A percentile compares a stretch with the other conserved stretches of the same genome.
Conservation (phyloP, 2,797 vertebrate species). For the Gymnothorax reevesii region DNA sequence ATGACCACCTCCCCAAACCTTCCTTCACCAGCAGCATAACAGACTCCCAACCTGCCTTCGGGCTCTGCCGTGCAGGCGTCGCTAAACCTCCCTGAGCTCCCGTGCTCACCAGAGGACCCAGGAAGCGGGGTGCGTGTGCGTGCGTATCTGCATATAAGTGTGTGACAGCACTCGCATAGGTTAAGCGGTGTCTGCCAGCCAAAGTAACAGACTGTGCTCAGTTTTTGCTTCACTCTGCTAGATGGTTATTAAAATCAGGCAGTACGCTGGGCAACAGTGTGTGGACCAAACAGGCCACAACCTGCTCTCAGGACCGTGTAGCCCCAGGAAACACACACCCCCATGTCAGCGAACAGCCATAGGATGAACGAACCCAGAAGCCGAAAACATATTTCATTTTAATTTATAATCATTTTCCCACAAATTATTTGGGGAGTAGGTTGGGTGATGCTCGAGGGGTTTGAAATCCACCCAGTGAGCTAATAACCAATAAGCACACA, state of each 20-base stretch:
- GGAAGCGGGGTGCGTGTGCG: neutral
- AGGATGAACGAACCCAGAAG: constrained; percentile 7
- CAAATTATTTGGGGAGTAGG: neutral
- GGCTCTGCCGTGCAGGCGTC: neutral
- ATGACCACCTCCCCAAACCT: neutral
- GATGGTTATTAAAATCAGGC: constrained; percentile 68
- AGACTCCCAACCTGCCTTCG: constrained; percentile 25
- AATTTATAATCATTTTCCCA: neutral
- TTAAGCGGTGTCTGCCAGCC: constrained; percentile 27
- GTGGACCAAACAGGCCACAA: constrained; percentile 58
- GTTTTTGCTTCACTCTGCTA: constrained; percentile 48
- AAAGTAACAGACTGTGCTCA: constrained; percentile 31
- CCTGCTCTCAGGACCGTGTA: constrained; percentile 51
- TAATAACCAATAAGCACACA: neutral
- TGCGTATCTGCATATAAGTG: neutral
- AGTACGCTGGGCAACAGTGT: constrained; percentile 57
- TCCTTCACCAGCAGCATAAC: constrained; percentile 25
- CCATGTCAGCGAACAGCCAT: constrained; percentile 44
- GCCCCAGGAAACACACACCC: constrained; percentile 32
- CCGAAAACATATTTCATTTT: neutral
- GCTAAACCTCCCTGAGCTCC: neutral
- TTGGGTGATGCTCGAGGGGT: neutral
- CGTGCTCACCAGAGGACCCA: neutral
- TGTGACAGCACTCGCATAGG: neutral
- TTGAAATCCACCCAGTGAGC: neutral